A percentile compares a stretch with the other conserved stretches of the same genome.
phyloP scores from a whole-genome alignment of 2,888 invertebrate species.

The Enoplolaimus lenunculus region DNA sequence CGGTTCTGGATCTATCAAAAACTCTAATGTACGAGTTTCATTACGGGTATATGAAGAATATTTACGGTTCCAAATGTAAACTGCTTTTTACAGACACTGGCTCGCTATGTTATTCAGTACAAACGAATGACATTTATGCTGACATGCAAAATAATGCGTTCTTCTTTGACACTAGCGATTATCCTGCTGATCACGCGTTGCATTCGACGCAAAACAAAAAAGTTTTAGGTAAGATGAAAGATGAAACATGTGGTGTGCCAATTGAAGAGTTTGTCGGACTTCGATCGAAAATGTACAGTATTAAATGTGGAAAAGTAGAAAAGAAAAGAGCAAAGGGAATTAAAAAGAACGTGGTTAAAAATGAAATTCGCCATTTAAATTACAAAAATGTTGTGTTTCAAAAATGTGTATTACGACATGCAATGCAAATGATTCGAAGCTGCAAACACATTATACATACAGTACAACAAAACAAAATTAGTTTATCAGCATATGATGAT shows the following conservation, averaged over 20 bases:
- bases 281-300: slow-evolving; percentile 6
- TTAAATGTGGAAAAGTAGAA: background rate
- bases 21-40: slow-evolving; percentile 7
- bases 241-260: slow-evolving; percentile 3
- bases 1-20: slow-evolving; percentile 1
- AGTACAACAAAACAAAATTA: background rate
- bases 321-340: slow-evolving; percentile 15
- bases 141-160: background rate
- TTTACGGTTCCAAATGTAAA: background rate
- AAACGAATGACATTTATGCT: slow-evolving; percentile 2
- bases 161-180: background rate
- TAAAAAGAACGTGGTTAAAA: background rate
- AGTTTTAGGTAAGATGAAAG: slow-evolving; percentile 7
- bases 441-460: background rate
- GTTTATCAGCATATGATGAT: slow-evolving; percentile 4
- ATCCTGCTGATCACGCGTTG: background rate
- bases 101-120: background rate
- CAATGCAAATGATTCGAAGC: background rate
- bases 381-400: background rate
- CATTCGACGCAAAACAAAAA: background rate
- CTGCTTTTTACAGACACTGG: slow-evolving; percentile 8
- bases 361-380: background rate
- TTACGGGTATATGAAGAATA: no score
- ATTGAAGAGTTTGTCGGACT: no score
- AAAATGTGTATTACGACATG: background rate